Evolutionary conservation across 2,888 invertebrate genomes (phyloP), one percentile per base, ranked within the genome.

Genomic region (Caenorhabditis imperialis): DNA sequence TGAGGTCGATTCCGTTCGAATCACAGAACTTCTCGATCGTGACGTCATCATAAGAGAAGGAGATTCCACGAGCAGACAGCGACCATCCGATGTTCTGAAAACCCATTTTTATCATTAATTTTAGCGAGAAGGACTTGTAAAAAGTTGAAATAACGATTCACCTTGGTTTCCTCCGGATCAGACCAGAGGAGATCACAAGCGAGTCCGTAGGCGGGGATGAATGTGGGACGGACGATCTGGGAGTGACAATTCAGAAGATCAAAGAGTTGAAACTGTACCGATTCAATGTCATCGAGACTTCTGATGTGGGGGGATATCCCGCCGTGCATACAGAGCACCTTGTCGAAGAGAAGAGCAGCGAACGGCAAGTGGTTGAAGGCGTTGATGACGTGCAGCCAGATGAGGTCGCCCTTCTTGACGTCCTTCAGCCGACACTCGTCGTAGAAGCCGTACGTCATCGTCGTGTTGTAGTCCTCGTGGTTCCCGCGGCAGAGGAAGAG

Each of bases 31-130:
- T 88, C 37, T 89, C 86, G 18, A 91, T 90, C 18, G 91, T 88
- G 70, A 90, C 90, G 5, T 90, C 89, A 22, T 91, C 91, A 84
- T 91, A 91, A 16, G 90, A 90, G 85, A 89, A 91, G 14, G 91
- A 91, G 27, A 91, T 91, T 37, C 91, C 91, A 40, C 91, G 78
- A n/a, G 75, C 51, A 0, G 78, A 81, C 38, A 84, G 44, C 0
- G 82, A 71, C 81, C 80, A 84, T 0, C 83, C 81, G 18, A 54
- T 22, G 33, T 76, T 71, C 61, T 69, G 40, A 65, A 72, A 45
- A 4, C 27, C 10, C 4, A n/a, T n/a, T n/a, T 37, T 20, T 35
- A 12, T 10, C 5, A n/a, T 37, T 25, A 30, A 12, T 10, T 10
- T 23, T 10, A 20, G 3, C 40, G 27, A 18, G 22, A 14, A 16